Evolutionary conservation across 2,113 vertebrate species (phyloP).

Genomic region (Strix aluco): DNA sequence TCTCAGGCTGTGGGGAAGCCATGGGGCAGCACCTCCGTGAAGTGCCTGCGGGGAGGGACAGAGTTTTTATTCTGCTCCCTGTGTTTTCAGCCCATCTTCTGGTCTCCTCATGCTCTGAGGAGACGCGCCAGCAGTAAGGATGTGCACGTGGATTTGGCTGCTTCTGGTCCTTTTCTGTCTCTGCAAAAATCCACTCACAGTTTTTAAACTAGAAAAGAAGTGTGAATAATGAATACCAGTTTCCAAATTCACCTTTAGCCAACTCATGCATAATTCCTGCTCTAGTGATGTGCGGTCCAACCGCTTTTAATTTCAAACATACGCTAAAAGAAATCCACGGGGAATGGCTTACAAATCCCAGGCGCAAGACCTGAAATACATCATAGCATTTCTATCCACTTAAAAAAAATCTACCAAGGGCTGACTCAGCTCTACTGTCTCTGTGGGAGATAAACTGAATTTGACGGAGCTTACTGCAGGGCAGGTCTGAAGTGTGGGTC

Average conservation of each 20-base stretch:
- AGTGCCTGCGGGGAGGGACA: fast-evolving
- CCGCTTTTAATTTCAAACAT: background rate
- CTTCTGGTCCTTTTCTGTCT: background rate
- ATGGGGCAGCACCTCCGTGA: fast-evolving
- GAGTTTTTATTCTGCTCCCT: background rate
- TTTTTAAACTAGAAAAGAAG: background rate
- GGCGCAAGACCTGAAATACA: background rate
- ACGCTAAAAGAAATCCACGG: background rate
- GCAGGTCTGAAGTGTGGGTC: background rate
- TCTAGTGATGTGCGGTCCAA: background rate
- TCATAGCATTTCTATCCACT: background rate
- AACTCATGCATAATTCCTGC: background rate
- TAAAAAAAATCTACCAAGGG: background rate
- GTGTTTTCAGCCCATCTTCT: background rate
- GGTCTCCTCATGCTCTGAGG: fast-evolving
- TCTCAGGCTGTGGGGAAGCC: fast-evolving
- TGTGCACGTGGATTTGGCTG: fast-evolving
- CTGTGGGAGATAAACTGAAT: background rate
- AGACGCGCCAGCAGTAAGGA: fast-evolving
- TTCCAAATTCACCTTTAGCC: background rate
- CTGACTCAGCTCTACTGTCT: constrained; percentile 23
- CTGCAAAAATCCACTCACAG: background rate
- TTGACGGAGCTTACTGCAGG: background rate
- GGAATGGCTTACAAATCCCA: background rate
- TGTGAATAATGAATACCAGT: background rate